Evolutionary conservation across 1,140 invertebrate genomes (phyloP).

Genomic region (Proctacanthus coquilletti): DNA sequence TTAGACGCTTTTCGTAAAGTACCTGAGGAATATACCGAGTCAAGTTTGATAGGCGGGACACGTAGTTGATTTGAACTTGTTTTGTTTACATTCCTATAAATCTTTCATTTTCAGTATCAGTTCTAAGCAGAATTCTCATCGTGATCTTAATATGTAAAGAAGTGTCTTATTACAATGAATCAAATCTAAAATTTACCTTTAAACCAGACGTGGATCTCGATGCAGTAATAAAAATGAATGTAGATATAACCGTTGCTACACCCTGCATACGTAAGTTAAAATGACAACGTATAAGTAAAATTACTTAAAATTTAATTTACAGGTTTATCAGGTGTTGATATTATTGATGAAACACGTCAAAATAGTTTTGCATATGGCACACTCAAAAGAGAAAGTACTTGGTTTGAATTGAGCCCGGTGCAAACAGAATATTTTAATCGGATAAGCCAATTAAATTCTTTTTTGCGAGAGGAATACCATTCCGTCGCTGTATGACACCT

Average conservation of each 20-base stretch:
- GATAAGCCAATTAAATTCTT: constrained; percentile 67
- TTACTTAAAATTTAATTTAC: constrained; percentile 12
- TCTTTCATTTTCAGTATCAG: constrained; percentile 43
- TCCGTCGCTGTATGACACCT: constrained; percentile 62
- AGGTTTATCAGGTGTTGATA: constrained; percentile 74
- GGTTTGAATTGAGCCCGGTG: constrained; percentile 70
- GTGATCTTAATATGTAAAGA: constrained; percentile 67
- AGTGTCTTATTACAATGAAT: constrained; percentile 67
- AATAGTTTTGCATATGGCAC: constrained; percentile 70
- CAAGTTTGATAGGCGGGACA: constrained; percentile 65
- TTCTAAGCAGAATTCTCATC: constrained; percentile 66
- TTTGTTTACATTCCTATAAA: neutral
- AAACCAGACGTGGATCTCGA: constrained; percentile 77
- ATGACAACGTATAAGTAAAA: constrained; percentile 4
- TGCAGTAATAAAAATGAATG: constrained; percentile 78
- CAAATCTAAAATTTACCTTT: constrained; percentile 74
- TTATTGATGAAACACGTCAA: constrained; percentile 85
- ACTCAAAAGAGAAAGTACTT: constrained; percentile 71
- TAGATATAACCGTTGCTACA: constrained; percentile 91
- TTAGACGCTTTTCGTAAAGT: constrained; percentile 84
- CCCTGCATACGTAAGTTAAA: constrained; percentile 54
- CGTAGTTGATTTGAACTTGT: constrained; percentile 35
- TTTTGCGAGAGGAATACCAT: constrained; percentile 85
- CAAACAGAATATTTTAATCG: constrained; percentile 65
- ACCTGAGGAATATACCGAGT: constrained; percentile 66